Evolutionary conservation across 2,113 vertebrate genomes (phyloP).

Genomic region (Spermophilus dauricus): DNA sequence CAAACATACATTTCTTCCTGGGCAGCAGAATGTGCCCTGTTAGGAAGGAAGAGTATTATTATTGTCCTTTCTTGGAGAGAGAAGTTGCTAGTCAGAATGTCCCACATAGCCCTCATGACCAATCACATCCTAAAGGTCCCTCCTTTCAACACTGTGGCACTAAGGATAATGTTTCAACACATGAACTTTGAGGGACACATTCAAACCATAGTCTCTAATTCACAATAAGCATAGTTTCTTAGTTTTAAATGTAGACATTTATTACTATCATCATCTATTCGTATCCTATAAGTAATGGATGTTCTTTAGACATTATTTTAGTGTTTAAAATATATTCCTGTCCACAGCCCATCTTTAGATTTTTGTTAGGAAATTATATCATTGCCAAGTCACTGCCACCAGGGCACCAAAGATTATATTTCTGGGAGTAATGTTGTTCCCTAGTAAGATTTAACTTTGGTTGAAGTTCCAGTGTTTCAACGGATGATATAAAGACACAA

Average conservation of each 20-base stretch:
- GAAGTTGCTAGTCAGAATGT: not conserved
- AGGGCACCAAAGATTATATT: not conserved
- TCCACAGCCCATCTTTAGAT: not conserved
- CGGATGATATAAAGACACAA: not conserved
- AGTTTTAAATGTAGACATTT: not conserved
- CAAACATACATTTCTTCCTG: not conserved
- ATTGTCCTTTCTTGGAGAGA: not conserved
- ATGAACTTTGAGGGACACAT: too few relatives aligned
- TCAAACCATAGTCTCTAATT: not conserved
- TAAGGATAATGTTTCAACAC: not conserved
- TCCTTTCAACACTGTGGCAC: not conserved
- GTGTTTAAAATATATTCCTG: not conserved
- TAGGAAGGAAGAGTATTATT: not conserved
- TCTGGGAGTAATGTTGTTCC: not conserved
- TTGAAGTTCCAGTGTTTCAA: not conserved
- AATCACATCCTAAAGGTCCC: not conserved
- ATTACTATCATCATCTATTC: not conserved
- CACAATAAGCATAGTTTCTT: not conserved
- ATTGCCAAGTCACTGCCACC: not conserved
- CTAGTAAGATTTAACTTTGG: conserved; percentile 7
- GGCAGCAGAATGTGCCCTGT: not conserved
- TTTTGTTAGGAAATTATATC: conserved; percentile 33
- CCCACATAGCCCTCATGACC: not conserved
- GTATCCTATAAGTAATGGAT: not conserved
- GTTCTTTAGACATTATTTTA: conserved; percentile 22